Percentiles rank a stretch among this genome's conserved stretches.
Conservation (phyloP, 2,888 invertebrate species). For the Minunthozetes semirufus region DNA sequence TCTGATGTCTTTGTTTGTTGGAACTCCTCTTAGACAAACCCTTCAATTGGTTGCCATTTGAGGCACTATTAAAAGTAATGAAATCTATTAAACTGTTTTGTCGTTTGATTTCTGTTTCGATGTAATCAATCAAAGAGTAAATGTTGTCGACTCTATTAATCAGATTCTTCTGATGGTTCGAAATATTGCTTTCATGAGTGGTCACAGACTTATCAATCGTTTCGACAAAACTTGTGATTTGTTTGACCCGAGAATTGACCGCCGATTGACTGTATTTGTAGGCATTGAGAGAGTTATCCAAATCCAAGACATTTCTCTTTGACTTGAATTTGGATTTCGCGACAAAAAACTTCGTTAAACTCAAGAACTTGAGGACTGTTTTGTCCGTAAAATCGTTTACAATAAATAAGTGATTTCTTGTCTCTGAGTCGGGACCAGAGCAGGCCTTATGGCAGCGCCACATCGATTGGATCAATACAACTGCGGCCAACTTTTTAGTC, state of each 20-base stretch:
- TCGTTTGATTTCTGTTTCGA: background rate
- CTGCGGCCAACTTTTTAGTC: background rate
- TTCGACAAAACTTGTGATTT: background rate
- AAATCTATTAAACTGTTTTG: conserved; percentile 10
- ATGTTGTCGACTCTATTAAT: background rate
- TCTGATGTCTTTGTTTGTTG: background rate
- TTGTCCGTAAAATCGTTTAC: background rate
- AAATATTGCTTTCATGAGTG: background rate
- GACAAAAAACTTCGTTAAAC: conserved; percentile 11
- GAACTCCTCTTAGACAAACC: background rate
- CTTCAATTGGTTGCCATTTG: background rate
- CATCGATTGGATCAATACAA: conserved; percentile 25
- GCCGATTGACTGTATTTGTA: background rate
- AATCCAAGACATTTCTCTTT: background rate
- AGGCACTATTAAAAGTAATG: background rate
- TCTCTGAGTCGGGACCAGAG: background rate
- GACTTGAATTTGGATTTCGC: conserved; percentile 14
- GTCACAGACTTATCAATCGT: background rate
- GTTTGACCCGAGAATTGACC: background rate
- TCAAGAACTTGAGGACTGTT: conserved; percentile 8
- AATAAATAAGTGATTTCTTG: background rate
- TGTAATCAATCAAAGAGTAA: background rate
- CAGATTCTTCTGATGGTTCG: background rate
- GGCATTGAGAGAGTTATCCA: background rate
- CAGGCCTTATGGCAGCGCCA: background rate